Conservation (phyloP, 2,113 vertebrate genomes). For the Phodopus roborovskii region DNA sequence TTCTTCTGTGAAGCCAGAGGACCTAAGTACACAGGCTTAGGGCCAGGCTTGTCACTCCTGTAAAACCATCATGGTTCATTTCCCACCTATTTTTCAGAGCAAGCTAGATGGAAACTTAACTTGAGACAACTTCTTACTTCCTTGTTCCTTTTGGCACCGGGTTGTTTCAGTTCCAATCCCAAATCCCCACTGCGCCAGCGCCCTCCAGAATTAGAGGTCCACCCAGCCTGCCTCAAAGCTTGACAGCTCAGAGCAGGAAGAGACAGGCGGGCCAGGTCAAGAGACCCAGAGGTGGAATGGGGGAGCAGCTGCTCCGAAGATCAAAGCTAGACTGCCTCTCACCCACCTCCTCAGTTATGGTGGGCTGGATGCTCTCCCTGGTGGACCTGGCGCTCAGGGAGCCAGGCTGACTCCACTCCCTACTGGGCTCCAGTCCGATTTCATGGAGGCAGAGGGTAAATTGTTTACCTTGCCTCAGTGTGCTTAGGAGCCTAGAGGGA, state of each 20-base stretch:
- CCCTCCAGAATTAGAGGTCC: not conserved
- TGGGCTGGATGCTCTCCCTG: not conserved
- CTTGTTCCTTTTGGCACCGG: constrained; percentile 77
- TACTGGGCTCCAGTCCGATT: rapidly evolving
- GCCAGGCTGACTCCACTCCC: rapidly evolving
- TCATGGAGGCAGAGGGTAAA: not conserved
- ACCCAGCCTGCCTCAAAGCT: not conserved
- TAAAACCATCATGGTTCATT: not conserved
- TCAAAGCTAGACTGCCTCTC: not conserved
- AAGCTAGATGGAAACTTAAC: not conserved
- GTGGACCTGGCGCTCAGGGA: not conserved
- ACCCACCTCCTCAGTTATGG: not conserved
- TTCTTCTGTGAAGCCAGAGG: not conserved
- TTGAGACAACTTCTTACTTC: constrained; percentile 48
- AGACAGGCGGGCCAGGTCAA: too few species aligned
- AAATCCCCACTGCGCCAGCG: not conserved
- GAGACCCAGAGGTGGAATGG: not conserved
- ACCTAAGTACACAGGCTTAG: not conserved
- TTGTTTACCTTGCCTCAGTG: not conserved
- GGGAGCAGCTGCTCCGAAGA: not conserved
- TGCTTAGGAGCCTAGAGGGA: not conserved
- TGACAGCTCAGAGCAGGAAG: not conserved
- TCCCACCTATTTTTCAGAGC: not conserved
- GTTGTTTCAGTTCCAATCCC: not conserved
- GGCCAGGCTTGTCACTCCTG: not conserved